Percentiles rank a stretch among this genome's conserved stretches.
Conservation (phyloP, 2,888 invertebrate species). For the Lampropteryx suffumata region DNA sequence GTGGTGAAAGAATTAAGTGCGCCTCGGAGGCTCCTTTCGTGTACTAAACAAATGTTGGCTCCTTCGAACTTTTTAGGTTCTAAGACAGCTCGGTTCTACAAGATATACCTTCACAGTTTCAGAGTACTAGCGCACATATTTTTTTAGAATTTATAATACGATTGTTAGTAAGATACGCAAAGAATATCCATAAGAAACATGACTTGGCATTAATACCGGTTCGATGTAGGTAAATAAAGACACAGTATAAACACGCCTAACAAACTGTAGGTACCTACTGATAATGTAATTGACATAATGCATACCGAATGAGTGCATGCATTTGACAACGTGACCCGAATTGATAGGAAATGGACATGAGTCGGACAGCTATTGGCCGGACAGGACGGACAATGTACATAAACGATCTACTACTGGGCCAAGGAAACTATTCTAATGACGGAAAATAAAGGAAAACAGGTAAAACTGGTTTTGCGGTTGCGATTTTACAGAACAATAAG, state of each 20-base stretch:
- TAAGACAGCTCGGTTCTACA: no score
- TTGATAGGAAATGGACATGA: conserved; percentile 52
- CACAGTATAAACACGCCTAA: neutral
- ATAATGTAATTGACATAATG: conserved; percentile 30
- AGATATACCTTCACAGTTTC: no score
- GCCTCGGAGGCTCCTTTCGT: no score
- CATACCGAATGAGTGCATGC: conserved; percentile 42
- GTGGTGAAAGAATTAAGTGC: no score
- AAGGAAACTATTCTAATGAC: conserved; percentile 1
- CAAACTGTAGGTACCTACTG: neutral
- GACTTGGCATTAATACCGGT: conserved; percentile 7
- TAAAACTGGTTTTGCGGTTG: no score
- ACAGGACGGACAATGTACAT: conserved; percentile 3
- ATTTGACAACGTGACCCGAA: conserved; percentile 56
- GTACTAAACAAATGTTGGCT: no score
- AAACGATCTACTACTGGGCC: conserved; percentile 6
- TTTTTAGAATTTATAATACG: no score
- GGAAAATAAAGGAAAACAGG: neutral
- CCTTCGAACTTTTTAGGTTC: no score
- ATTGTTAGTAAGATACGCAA: no score
- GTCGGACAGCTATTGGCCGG: conserved; percentile 1
- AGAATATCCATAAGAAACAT: conserved; percentile 17
- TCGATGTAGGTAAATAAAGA: neutral
- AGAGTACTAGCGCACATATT: no score
- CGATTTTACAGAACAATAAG: no score